Conservation (phyloP, 1,140 invertebrate genomes). For the Ips nitidus region DNA sequence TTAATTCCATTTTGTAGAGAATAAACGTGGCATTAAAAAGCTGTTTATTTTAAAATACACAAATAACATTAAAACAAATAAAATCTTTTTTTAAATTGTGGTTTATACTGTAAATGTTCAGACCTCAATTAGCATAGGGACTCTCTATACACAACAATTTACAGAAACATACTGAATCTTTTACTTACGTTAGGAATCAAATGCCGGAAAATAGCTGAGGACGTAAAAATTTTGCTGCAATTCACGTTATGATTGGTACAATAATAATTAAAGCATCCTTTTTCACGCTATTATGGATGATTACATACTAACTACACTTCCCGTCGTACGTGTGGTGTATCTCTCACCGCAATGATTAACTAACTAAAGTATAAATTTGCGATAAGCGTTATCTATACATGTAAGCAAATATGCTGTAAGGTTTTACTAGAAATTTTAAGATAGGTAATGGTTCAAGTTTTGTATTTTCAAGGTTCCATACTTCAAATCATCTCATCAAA, state of each 20-base stretch:
- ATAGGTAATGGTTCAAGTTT: neutral
- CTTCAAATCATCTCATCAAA: neutral
- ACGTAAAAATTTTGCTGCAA: no score
- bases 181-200: no score
- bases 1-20: no score
- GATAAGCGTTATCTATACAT: constrained; percentile 1
- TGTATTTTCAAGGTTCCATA: neutral
- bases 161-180: no score
- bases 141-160: no score
- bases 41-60: no score
- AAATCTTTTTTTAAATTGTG: no score
- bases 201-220: no score
- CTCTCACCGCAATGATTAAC: neutral
- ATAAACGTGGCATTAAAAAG: no score
- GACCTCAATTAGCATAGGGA: no score
- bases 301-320: neutral
- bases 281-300: neutral
- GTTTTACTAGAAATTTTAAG: neutral
- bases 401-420: neutral
- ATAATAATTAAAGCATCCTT: constrained; percentile 4
- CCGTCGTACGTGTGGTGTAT: neutral
- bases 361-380: neutral
- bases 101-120: no score
- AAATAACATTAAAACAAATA: no score
- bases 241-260: neutral